Evolutionary conservation across 2,888 invertebrate species (phyloP), one percentile per base, ranked within the genome.

Genomic region (Geotrupes spiniger): DNA sequence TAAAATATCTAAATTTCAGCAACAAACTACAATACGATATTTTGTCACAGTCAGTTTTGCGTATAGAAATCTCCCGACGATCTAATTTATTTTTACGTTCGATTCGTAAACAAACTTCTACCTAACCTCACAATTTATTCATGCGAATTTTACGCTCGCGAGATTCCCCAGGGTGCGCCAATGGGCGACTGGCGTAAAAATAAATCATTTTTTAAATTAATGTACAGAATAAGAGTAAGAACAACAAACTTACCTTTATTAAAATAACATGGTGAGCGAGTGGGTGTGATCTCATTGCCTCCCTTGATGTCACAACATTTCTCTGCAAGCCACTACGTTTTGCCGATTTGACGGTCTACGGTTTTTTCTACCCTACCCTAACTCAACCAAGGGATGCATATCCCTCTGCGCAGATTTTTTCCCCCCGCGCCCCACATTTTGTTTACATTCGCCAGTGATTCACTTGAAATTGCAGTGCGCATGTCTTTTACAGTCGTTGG

Each of bases 371-470:
- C 45, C 58, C 58, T 60, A 58, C 58, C 59, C 60, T 59, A 51
- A 55, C 57, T 53, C 58, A 60, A 60, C 58, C 43, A 52, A 57
- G 55, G 58, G 57, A 44, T 53, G 51, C 54, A 56, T 59, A 53
- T 53, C 58, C 54, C 55, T 54, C 55, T 55, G 47, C 57, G 54
- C 54, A 57, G 51, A 56, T 57, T 57, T 52, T 44, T 38, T 46
- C n/a, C 53, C 50, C 51, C 49, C 39, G 41, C 46, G 25, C 29
- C 40, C 25, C 46, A 46, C 21, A 31, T 31, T 46, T 40, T 46
- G 46, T 46, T 46, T 46, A 40, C 40, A 46, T 40, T 31, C 39
- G 12, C 8, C 26, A 38, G 39, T 46, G 46, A 46, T 46, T 46
- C 46, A 46, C 45, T 45, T 33, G 31, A 33, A 40, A 46, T 15